These are phyloP conservation scores for Ganaspis sp. DNA, from an alignment of 1,140 invertebrate species.

Conservation along the genomic window DNA sequence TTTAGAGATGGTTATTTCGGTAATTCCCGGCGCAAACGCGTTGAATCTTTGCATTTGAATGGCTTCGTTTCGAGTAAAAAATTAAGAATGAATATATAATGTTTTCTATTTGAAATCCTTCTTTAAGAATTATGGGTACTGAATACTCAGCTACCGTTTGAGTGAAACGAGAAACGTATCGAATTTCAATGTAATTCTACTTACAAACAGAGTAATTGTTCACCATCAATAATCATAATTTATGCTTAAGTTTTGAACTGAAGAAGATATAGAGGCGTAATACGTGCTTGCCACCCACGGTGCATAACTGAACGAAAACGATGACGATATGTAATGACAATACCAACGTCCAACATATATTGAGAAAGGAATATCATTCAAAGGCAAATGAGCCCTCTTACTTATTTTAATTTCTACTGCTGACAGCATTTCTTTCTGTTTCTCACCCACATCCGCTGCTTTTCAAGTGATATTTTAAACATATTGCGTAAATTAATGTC, in stretches of 20 bases:
- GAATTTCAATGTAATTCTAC: slow-evolving; percentile 43
- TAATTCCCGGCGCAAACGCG: neutral
- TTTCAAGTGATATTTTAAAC: slow-evolving; percentile 49
- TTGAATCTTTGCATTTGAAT: neutral
- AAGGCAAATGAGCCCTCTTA: slow-evolving; percentile 55
- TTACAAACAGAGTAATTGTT: slow-evolving; percentile 34
- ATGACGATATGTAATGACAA: slow-evolving; percentile 38
- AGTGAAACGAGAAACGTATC: slow-evolving; percentile 41
- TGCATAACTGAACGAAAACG: slow-evolving; percentile 43
- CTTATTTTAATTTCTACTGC: slow-evolving; percentile 44
- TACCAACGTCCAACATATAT: slow-evolving; percentile 43
- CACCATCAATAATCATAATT: slow-evolving; percentile 39
- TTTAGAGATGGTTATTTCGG: neutral
- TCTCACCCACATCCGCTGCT: slow-evolving; percentile 50
- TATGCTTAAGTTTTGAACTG: slow-evolving; percentile 45
- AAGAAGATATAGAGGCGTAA: slow-evolving; percentile 37
- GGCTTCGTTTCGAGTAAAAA: neutral
- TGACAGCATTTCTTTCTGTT: slow-evolving; percentile 46
- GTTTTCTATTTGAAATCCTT: neutral
- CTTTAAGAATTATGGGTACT: slow-evolving; percentile 5
- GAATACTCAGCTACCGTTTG: slow-evolving; percentile 36
- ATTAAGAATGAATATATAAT: slow-evolving; percentile 17
- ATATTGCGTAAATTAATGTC: slow-evolving; percentile 57
- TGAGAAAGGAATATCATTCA: slow-evolving; percentile 53
- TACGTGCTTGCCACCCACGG: slow-evolving; percentile 48